A percentile compares a stretch with the other conserved stretches of the same genome.
Conservation (phyloP, 1,140 invertebrate genomes). For the Manduca sexta region DNA sequence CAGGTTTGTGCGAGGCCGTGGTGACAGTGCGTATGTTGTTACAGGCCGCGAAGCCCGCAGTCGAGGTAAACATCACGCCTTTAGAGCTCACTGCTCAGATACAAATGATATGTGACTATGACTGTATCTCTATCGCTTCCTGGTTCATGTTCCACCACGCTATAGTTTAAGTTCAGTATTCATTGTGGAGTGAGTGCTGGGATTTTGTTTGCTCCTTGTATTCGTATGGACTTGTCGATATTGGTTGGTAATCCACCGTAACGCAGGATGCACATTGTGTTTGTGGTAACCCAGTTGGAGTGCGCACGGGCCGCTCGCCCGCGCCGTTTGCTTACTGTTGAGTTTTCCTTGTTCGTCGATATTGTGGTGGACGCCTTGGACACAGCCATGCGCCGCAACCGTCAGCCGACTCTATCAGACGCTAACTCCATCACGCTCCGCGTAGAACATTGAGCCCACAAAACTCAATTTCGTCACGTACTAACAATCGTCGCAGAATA, state of each 20-base stretch:
- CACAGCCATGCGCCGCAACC: conserved; percentile 49
- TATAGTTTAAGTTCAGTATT: conserved; percentile 52
- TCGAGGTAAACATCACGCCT: conserved; percentile 74
- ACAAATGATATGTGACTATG: conserved; percentile 50
- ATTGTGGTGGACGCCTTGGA: conserved; percentile 60
- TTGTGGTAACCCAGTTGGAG: conserved; percentile 51
- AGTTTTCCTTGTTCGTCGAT: conserved; percentile 55
- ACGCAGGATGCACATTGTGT: conserved; percentile 57
- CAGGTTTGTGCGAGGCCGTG: conserved; percentile 7
- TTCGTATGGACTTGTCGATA: conserved; percentile 37
- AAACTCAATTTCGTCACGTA: conserved; percentile 38
- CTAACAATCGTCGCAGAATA: conserved; percentile 48
- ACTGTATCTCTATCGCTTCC: conserved; percentile 69
- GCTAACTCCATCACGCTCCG: conserved; percentile 54
- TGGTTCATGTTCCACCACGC: conserved; percentile 63
- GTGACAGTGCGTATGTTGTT: conserved; percentile 74
- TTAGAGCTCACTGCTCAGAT: conserved; percentile 28
- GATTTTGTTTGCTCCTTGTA: conserved; percentile 64
- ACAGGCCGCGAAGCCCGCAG: conserved; percentile 79
- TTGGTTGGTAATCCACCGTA: conserved; percentile 51
- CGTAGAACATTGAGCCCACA: conserved; percentile 69
- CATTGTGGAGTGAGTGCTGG: conserved; percentile 66
- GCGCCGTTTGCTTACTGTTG: conserved; percentile 47
- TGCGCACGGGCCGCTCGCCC: conserved; percentile 27
- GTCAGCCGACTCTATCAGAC: conserved; percentile 38